Base-by-base conservation (phyloP, 2,797 vertebrate species). In the Fistularia tabacaria region DNA sequence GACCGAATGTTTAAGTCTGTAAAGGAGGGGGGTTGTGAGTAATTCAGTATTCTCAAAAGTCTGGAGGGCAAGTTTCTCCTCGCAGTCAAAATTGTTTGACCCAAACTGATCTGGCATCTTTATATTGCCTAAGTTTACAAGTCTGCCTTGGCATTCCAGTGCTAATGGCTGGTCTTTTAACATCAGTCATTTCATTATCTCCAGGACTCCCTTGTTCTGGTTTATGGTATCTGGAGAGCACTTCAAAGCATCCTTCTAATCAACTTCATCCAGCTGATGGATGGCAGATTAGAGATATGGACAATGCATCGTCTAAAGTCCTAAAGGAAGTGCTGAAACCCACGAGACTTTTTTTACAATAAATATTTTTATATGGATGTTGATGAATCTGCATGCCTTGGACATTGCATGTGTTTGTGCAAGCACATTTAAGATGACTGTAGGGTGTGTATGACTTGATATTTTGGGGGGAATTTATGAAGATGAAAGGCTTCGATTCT, bases 161-260 rank as follows among this genome's bases (percentile, higher is more conserved):
- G 1, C 64, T 76, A 76, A 79, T 78, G 68, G 57, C 73, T 53
- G 59, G 60, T 77, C 72, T 66, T 62, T 81, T 80, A 73, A 77
- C 65, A 67, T 45, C 64, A 76, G 55, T 74, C 59, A 74, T 83
- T 82, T 79, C 59, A 80, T 87, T 79, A 85, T 83, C 72, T 79
- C 48, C 25, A 73, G 53, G 51, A 64, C 64, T 73, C 76, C 59
- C 64, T 54, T 59, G 67, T 72, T 76, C 62, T 76, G 69, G 52
- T 73, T 73, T 76, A 72, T 64, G 64, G 69, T 61, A 60, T 65
- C 58, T n/a, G 1, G 67, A 74, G 64, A 79, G 56, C 61, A 73
- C 76, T 84, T 82, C 74, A 79, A 84, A 82, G 74, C 57, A 57
- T 71, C 46, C 1, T 46, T 48, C 57, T 63, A 64, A 61, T 69